Base-by-base conservation (phyloP, 2,113 vertebrate species). In the Corvus cornix region DNA sequence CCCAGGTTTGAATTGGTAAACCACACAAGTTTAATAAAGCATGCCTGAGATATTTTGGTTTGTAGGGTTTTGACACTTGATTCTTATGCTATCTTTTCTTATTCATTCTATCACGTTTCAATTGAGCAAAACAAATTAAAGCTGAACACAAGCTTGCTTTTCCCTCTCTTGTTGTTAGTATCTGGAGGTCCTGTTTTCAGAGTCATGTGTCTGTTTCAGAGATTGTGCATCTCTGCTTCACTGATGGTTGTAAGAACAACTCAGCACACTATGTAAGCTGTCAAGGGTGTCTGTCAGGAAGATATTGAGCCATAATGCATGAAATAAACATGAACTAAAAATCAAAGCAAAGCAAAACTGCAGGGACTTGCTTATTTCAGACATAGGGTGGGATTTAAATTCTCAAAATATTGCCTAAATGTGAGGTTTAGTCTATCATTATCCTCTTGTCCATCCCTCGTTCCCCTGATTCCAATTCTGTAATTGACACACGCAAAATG, bases 391-490 rank as follows among this genome's bases (percentile, higher is more conserved):
- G 18, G 21, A 44, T 74, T n/a, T 84, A 82, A 72, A 41, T 70
- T 26, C 28, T 73, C 15, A 14, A 49, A 20, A 8, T 59, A 37
- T 33, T 16, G 2, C 21, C 19, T 44, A 64, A 89, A 60, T 46
- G 52, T 51, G 22, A 75, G 13, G 5, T 27, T 80, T 77, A 51
- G 39, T 53, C 30, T 84, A 26, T 21, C 21, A 27, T 55, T 51
- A 33, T 46, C 20, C 16, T 85, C 2, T 67, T 83, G 8, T 4
- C 2, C 0, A 0, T 7, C 3, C 16, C 18, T 11, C 2, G 5
- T 37, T 31, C 22, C 2, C 7, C 5, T 13, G 13, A 27, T 59
- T 63, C 66, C 82, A 35, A 33, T 82, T 82, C 66, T 73, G 18
- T 75, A 76, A 52, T 4, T 13, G 18, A 18, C 33, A 4, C 4